A percentile compares a stretch with the other conserved stretches of the same genome.
Evolutionary conservation across 2,113 vertebrate species (phyloP).

Genomic region (Zootoca vivipara): DNA sequence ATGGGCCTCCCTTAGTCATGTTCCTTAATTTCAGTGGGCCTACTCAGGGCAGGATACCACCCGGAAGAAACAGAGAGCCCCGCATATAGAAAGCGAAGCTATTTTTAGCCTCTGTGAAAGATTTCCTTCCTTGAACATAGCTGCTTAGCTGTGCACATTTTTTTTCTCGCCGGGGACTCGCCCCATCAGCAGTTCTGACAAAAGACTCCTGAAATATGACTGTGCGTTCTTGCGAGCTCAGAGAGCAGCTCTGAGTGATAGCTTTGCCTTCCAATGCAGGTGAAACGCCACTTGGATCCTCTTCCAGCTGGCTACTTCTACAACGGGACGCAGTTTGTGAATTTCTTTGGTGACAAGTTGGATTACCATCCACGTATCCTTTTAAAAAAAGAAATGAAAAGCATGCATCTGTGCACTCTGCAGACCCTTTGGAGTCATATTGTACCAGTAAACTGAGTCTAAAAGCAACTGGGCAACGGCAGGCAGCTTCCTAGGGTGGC

Average conservation of each 20-base stretch:
- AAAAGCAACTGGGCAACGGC: neutral
- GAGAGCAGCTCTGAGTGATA: neutral
- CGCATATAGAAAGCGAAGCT: neutral
- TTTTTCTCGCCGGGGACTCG: accelerated
- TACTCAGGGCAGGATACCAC: no score
- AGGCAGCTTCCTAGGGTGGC: neutral
- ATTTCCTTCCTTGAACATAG: neutral
- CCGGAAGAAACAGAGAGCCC: neutral
- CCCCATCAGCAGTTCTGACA: neutral
- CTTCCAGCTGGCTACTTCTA: slow-evolving; percentile 93
- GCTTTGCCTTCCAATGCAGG: slow-evolving; percentile 59
- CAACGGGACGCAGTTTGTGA: slow-evolving; percentile 91
- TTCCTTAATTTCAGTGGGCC: no score
- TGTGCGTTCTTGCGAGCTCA: neutral
- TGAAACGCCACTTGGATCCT: slow-evolving; percentile 87
- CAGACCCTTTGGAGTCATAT: no score
- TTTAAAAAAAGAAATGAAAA: slow-evolving; percentile 18
- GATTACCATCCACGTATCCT: slow-evolving; percentile 95
- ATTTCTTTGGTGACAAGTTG: slow-evolving; percentile 92
- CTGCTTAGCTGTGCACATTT: neutral
- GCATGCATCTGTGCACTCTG: no score
- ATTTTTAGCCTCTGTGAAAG: neutral
- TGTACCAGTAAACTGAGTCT: neutral
- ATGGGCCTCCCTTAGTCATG: no score
- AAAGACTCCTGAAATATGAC: neutral